Evolutionary conservation across 1,140 invertebrate genomes (phyloP).

Genomic region (Brachionus manjavacas): DNA sequence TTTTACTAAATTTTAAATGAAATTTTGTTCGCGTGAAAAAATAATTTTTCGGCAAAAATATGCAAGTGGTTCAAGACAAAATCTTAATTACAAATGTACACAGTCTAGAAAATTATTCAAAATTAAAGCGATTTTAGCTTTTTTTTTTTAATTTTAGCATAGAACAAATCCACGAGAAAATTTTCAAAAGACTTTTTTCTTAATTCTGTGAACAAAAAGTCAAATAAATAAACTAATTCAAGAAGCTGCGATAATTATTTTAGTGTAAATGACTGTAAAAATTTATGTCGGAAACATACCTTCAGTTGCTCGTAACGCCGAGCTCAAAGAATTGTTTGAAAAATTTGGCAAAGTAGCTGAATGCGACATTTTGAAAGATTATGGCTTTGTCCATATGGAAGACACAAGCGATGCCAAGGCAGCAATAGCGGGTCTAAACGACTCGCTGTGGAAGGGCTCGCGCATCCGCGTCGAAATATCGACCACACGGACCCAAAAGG

Average conservation of each 20-base stretch:
- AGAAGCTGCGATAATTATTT: background rate
- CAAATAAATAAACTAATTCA: background rate
- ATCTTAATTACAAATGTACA: background rate
- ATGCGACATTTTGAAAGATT: slow-evolving; percentile 92
- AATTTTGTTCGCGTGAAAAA: background rate
- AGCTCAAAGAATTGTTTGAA: slow-evolving; percentile 82
- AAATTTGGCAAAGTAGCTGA: slow-evolving; percentile 90
- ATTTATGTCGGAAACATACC: slow-evolving; percentile 90
- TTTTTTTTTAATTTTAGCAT: background rate
- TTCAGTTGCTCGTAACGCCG: slow-evolving; percentile 76
- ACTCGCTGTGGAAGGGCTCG: slow-evolving; percentile 75
- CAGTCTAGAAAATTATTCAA: background rate
- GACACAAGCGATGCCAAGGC: slow-evolving; percentile 80
- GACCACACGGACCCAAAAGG: background rate
- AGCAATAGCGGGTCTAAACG: slow-evolving; percentile 84
- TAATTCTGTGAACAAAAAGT: background rate
- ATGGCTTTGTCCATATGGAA: slow-evolving; percentile 96
- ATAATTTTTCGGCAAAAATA: background rate
- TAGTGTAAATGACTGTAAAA: slow-evolving; percentile 60
- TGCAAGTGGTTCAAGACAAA: too few species aligned
- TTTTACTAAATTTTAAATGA: too few species aligned
- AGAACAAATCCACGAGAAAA: background rate
- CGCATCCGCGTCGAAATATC: slow-evolving; percentile 85
- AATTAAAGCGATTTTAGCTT: background rate
- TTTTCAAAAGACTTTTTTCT: background rate